A percentile compares a stretch with the other conserved stretches of the same genome.
Evolutionary conservation across 2,113 vertebrate genomes (phyloP).

Genomic region (Tympanuchus pallidicinctus): DNA sequence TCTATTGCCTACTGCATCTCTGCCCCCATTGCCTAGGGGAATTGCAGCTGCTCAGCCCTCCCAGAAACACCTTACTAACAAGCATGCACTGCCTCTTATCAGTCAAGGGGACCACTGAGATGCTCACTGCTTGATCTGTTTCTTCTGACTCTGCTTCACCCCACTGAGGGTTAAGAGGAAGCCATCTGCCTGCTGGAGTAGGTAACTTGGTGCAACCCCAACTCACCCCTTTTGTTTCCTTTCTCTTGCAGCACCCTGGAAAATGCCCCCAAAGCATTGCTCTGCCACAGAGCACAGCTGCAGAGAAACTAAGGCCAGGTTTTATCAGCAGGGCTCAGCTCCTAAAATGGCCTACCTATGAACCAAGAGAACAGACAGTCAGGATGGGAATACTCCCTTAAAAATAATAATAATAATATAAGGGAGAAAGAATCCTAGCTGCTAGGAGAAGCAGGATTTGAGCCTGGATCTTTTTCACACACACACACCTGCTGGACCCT

Average conservation of each 20-base stretch:
- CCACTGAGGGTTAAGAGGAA: not conserved
- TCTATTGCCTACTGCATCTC: not conserved
- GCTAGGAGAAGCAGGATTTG: not conserved
- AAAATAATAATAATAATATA: not conserved
- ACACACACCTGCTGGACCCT: not conserved
- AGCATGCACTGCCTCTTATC: not conserved
- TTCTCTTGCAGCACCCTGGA: not conserved
- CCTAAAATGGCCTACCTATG: not conserved
- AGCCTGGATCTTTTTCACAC: fast-evolving
- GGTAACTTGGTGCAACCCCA: fast-evolving
- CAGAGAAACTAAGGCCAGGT: not conserved
- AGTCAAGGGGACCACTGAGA: not conserved
- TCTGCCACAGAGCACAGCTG: not conserved
- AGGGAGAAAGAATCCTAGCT: not conserved
- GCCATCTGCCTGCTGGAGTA: not conserved
- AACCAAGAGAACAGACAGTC: not conserved
- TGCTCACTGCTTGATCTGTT: not conserved
- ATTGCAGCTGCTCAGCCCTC: not conserved
- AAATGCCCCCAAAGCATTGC: fast-evolving
- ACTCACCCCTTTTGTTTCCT: not conserved
- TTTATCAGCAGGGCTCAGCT: not conserved
- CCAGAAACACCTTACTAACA: not conserved
- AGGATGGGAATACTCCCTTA: not conserved
- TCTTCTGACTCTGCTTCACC: not conserved
- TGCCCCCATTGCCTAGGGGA: not conserved